Conservation (phyloP, 2,797 vertebrate genomes). For the Cygnus olor region DNA sequence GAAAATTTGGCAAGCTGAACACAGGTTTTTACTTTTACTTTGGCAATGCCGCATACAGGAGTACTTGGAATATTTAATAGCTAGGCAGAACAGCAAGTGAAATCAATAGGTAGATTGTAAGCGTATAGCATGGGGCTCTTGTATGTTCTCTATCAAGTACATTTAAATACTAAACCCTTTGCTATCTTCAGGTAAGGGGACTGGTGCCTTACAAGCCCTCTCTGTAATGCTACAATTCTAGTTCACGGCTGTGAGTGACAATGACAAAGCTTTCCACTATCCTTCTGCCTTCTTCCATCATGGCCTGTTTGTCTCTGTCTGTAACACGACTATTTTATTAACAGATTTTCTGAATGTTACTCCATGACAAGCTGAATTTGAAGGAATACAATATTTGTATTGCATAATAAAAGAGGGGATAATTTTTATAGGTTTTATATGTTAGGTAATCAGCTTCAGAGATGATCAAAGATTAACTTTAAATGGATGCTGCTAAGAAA, state of each 20-base stretch:
- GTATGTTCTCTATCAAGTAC: not conserved
- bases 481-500: conserved; percentile 71
- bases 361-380: not conserved
- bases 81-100: not conserved
- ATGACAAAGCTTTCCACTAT: not conserved
- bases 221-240: not conserved
- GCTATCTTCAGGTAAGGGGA: not conserved
- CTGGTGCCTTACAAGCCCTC: not conserved
- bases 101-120: not conserved
- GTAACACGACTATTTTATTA: not conserved
- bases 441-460: conserved; percentile 68
- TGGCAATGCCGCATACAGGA: not conserved
- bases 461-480: conserved; percentile 73
- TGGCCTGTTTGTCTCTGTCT: not conserved
- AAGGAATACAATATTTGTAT: conserved; percentile 29
- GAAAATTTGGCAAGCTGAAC: not conserved
- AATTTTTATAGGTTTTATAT: conserved; percentile 62
- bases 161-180: conserved; percentile 44
- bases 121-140: not conserved
- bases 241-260: not conserved
- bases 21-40: not conserved
- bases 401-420: conserved; percentile 62
- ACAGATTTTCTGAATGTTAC: not conserved
- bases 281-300: not conserved
- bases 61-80: not conserved